A percentile compares a stretch with the other conserved stretches of the same genome.
Evolutionary conservation across 2,113 vertebrate genomes (phyloP).

Genomic region (Brienomyrus brachyistius): DNA sequence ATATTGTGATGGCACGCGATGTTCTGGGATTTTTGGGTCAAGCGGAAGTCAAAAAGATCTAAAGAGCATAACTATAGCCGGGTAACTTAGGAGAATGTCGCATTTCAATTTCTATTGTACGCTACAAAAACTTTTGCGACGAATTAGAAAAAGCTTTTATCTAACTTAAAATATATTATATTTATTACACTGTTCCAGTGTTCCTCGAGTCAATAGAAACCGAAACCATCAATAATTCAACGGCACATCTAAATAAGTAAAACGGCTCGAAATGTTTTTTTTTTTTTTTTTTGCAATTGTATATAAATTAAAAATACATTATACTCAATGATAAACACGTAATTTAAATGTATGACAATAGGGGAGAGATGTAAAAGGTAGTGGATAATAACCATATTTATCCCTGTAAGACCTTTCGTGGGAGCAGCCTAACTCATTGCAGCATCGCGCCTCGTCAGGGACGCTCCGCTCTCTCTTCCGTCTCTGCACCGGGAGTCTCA

Average conservation of each 20-base stretch:
- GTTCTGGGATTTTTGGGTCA: background rate
- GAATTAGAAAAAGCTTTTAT: background rate
- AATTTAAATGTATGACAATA: background rate
- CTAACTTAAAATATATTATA: background rate
- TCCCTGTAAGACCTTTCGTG: slow-evolving; percentile 26
- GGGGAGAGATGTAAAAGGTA: background rate
- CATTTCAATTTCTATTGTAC: background rate
- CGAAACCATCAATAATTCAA: background rate
- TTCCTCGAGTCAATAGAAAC: background rate
- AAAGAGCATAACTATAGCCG: background rate
- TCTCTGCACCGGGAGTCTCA: slow-evolving; percentile 7
- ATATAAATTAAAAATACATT: background rate
- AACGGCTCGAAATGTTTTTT: background rate
- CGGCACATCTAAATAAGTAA: background rate
- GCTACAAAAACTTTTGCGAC: background rate
- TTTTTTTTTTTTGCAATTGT: background rate
- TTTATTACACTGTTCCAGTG: background rate
- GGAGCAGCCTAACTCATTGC: slow-evolving; percentile 18
- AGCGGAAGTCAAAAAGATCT: background rate
- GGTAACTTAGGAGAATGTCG: background rate
- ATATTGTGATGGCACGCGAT: background rate
- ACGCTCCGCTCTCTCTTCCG: slow-evolving; percentile 19
- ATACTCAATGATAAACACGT: background rate
- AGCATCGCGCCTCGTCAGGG: slow-evolving; percentile 2
- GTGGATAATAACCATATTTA: slow-evolving; percentile 35